Evolutionary conservation across 2,888 invertebrate genomes (phyloP).

Genomic region (Rhagophthalmus giganteus): DNA sequence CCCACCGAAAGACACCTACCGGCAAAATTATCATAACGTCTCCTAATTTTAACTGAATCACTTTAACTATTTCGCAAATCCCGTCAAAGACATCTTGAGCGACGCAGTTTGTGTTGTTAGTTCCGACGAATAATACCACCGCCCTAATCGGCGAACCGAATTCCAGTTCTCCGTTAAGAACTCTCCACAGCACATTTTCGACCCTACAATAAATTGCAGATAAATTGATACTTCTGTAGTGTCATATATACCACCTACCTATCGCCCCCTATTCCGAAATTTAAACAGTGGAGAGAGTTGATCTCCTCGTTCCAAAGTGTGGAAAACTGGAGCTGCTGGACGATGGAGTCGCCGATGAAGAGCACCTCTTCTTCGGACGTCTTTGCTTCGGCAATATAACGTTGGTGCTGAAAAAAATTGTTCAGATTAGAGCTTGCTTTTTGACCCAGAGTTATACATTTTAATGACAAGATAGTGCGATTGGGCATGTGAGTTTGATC

Average conservation of each 20-base stretch:
- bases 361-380: conserved; percentile 67
- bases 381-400: conserved; percentile 64
- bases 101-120: conserved; percentile 66
- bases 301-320: conserved; percentile 67
- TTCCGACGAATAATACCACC: conserved; percentile 66
- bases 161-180: conserved; percentile 69
- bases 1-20: conserved; percentile 54
- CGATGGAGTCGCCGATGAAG: conserved; percentile 70
- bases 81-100: conserved; percentile 66
- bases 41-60: conserved; percentile 61
- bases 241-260: too few species aligned
- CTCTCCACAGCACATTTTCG: conserved; percentile 70
- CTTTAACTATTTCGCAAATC: conserved; percentile 62
- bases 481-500: too few species aligned
- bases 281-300: conserved; percentile 68
- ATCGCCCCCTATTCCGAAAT: conserved; percentile 72
- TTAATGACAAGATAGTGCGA: too few species aligned
- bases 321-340: conserved; percentile 63
- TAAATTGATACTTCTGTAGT: too few species aligned
- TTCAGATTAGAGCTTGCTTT: background rate
- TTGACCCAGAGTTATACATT: background rate
- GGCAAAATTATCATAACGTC: conserved; percentile 60
- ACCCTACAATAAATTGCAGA: conserved; percentile 55
- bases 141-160: conserved; percentile 68
- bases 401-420: conserved; percentile 59